Conservation (phyloP, 2,113 vertebrate species). For the Neoarius graeffei region DNA sequence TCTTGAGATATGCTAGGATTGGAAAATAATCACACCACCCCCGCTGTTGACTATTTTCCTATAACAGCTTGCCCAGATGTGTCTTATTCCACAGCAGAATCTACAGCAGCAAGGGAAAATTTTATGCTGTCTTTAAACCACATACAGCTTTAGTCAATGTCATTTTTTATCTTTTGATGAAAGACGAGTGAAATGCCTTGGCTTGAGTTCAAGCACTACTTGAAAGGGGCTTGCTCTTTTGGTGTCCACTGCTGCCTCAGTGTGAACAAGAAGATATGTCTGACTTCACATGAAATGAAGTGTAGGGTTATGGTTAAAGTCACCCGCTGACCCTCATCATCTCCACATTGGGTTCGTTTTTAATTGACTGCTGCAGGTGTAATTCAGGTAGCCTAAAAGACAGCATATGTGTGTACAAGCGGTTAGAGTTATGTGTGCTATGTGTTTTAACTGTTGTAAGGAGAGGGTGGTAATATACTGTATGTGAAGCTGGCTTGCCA, state of each 20-base stretch:
- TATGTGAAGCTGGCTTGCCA: conserved; percentile 4
- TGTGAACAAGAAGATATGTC: conserved; percentile 7
- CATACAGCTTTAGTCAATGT: conserved; percentile 22
- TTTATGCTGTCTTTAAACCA: conserved; percentile 21
- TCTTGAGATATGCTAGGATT: background rate
- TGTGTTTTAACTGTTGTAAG: conserved; percentile 22
- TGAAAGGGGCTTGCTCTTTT: background rate
- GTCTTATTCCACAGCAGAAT: conserved; percentile 4
- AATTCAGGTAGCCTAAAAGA: background rate
- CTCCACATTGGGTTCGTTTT: conserved; percentile 37
- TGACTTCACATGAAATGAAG: conserved; percentile 28
- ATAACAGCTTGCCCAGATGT: background rate
- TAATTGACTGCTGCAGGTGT: conserved; percentile 44
- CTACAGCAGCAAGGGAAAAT: background rate
- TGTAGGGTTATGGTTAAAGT: conserved; percentile 19
- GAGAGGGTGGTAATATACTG: background rate
- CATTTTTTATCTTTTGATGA: conserved; percentile 10
- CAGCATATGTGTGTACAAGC: background rate
- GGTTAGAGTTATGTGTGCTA: background rate
- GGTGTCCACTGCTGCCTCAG: background rate
- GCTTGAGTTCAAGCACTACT: conserved; percentile 15
- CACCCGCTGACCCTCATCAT: conserved; percentile 14
- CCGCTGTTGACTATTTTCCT: background rate
- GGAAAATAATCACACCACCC: background rate
- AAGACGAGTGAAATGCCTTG: background rate